Evolutionary conservation across 2,113 vertebrate species (phyloP).

Genomic region (Leptobrachium ailaonicum): DNA sequence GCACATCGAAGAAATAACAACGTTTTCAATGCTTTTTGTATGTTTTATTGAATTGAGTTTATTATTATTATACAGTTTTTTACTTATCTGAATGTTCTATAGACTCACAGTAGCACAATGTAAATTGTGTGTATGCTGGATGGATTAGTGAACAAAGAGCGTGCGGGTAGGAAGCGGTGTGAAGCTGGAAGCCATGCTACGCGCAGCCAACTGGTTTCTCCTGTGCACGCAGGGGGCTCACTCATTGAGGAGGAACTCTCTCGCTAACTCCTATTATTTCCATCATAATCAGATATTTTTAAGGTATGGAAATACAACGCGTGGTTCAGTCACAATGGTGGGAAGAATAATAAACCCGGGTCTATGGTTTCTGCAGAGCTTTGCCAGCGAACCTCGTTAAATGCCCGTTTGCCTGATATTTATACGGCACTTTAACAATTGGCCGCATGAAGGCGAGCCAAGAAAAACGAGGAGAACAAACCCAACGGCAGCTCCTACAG

Average conservation of each 20-base stretch:
- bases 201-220: not conserved
- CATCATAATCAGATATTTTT: constrained; percentile 36
- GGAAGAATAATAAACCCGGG: constrained; percentile 68
- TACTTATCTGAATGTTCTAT: not conserved
- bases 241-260: constrained; percentile 52
- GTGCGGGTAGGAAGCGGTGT: not conserved
- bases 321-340: constrained; percentile 73
- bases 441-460: constrained; percentile 51
- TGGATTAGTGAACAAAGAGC: not conserved
- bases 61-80: too few relatives aligned
- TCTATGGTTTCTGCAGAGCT: constrained; percentile 53
- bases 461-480: constrained; percentile 31
- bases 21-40: too few relatives aligned
- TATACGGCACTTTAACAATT: constrained; percentile 56
- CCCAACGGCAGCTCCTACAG: not conserved
- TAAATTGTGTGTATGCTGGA: not conserved
- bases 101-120: not conserved
- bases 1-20: too few relatives aligned
- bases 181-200: not conserved
- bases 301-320: constrained; percentile 57
- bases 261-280: constrained; percentile 63
- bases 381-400: constrained; percentile 44
- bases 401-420: constrained; percentile 45
- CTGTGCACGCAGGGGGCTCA: not conserved
- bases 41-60: too few relatives aligned